Conservation (phyloP, 1,140 invertebrate genomes). For the Penaeus chinensis region DNA sequence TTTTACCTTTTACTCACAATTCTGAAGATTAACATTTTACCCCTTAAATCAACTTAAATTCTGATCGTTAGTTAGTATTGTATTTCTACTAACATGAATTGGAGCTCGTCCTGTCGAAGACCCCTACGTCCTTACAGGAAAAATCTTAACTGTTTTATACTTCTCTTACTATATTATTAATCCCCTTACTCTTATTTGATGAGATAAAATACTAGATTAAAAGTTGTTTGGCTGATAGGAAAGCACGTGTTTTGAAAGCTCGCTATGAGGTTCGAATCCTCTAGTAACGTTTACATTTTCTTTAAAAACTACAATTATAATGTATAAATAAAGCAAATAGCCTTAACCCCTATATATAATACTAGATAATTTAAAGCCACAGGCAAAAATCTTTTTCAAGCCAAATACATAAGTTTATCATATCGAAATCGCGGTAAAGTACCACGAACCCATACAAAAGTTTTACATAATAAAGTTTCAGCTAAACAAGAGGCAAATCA, state of each 20-base stretch:
- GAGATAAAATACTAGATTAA: slow-evolving; percentile 68
- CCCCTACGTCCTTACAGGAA: slow-evolving; percentile 74
- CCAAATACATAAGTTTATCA: no score
- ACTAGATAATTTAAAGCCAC: no score
- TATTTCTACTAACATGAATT: slow-evolving; percentile 77
- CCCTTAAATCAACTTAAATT: slow-evolving; percentile 1
- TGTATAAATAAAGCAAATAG: no score
- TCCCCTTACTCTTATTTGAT: neutral
- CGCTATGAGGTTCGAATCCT: slow-evolving; percentile 67
- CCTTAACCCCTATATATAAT: no score
- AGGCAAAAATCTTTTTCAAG: no score
- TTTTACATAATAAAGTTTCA: neutral
- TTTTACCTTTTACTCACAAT: no score
- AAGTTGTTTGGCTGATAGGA: no score
- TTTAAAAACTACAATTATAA: no score
- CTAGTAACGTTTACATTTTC: no score
- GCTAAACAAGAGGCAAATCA: slow-evolving; percentile 39
- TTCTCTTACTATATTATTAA: neutral
- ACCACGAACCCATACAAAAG: no score
- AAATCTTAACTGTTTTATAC: slow-evolving; percentile 66
- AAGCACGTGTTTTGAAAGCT: slow-evolving; percentile 76
- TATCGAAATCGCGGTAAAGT: no score
- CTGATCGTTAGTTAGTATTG: slow-evolving; percentile 69
- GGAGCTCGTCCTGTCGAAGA: slow-evolving; percentile 75
- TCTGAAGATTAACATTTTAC: neutral